Conservation (phyloP, 2,113 vertebrate genomes). For the Platichthys flesus region DNA sequence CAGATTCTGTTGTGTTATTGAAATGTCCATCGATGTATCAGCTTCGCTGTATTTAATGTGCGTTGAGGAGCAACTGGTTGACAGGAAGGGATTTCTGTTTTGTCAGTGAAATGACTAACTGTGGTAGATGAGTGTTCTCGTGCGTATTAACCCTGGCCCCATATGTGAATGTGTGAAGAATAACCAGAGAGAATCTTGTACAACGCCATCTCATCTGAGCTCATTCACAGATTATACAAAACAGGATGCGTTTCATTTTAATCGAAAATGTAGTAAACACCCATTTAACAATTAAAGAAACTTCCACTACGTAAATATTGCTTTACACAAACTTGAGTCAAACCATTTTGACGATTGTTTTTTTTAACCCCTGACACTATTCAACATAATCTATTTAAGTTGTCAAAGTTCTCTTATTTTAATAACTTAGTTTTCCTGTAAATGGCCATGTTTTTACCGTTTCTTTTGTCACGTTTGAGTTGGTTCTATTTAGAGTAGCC, state of each 20-base stretch:
- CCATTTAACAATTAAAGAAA: too few relatives aligned
- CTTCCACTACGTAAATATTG: too few relatives aligned
- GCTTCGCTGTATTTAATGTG: not conserved
- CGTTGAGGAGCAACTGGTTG: not conserved
- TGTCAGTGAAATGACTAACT: slow-evolving; percentile 47
- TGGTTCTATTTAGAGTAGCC: not conserved
- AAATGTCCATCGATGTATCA: not conserved
- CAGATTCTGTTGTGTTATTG: not conserved
- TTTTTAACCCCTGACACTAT: not conserved
- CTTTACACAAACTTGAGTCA: too few relatives aligned
- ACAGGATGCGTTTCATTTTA: not conserved
- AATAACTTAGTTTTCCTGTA: not conserved
- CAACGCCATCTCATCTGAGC: not conserved
- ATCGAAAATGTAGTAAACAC: too few relatives aligned
- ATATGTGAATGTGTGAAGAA: slow-evolving; percentile 29
- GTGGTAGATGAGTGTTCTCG: slow-evolving; percentile 38
- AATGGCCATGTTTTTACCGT: not conserved
- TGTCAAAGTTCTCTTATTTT: not conserved
- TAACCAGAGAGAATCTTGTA: not conserved
- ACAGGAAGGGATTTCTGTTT: not conserved
- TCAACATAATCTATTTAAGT: not conserved
- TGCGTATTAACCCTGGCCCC: slow-evolving; percentile 59
- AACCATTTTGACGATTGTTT: not conserved
- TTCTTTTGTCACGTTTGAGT: not conserved
- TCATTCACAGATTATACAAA: not conserved